A percentile compares a stretch with the other conserved stretches of the same genome.
Conservation (phyloP, 64 coral and sea anemone genomes). For the Porites lutea region DNA sequence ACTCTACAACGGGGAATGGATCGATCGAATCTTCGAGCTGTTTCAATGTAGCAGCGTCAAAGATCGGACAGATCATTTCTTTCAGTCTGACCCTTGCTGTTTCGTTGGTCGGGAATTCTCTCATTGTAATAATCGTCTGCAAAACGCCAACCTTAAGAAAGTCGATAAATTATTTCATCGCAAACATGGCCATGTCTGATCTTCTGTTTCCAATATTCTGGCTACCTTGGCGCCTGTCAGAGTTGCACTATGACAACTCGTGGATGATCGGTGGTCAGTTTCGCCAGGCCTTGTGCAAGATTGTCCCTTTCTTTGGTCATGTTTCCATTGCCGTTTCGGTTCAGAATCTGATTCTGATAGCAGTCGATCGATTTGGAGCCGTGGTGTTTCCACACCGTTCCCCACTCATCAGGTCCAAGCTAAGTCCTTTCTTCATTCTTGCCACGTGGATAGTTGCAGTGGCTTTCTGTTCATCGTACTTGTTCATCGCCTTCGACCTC, state of each 20-base stretch:
- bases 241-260: not conserved
- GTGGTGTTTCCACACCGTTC: not conserved
- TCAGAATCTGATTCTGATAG: not conserved
- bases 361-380: slow-evolving; percentile 1
- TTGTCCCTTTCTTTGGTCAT: not conserved
- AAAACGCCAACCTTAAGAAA: not conserved
- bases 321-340: not conserved
- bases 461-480: too few relatives aligned
- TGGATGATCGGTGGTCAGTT: not conserved
- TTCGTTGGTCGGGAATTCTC: too few relatives aligned
- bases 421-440: too few relatives aligned
- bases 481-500: too few relatives aligned
- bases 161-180: not conserved
- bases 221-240: not conserved
- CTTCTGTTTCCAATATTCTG: not conserved
- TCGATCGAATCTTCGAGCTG: too few relatives aligned
- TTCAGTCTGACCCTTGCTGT: too few relatives aligned
- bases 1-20: too few relatives aligned
- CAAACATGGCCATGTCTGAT: slow-evolving; percentile 10
- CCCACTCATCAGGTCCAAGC: too few relatives aligned
- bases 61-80: too few relatives aligned
- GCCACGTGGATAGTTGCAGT: too few relatives aligned
- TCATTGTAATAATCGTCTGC: not conserved
- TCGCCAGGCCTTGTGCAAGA: not conserved
- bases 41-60: too few relatives aligned